A percentile compares a stretch with the other conserved stretches of the same genome.
These are phyloP conservation scores for Alexandromys oeconomus DNA, from an alignment of 2,797 vertebrate genomes.

Conservation along the genomic window DNA sequence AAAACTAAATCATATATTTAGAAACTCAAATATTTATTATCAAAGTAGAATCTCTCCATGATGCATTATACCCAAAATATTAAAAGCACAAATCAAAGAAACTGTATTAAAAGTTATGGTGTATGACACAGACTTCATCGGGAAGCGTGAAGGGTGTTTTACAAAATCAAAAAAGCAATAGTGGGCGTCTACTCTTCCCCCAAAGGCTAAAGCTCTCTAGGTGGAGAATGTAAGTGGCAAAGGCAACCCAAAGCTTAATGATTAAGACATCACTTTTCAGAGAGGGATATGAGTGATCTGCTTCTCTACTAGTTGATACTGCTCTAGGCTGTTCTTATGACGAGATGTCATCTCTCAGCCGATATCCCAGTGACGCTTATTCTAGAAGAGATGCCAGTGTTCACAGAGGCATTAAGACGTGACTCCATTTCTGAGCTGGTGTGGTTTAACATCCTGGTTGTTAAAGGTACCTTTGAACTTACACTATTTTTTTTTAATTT, in stretches of 20 bases:
- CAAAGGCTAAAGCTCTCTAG: background rate
- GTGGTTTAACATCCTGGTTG: background rate
- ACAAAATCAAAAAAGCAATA: background rate
- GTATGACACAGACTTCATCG: background rate
- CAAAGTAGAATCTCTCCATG: background rate
- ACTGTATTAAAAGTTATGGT: background rate
- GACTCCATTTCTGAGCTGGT: background rate
- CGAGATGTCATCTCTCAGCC: background rate
- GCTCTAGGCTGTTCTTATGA: background rate
- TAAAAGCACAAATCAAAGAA: background rate
- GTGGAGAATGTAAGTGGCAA: background rate
- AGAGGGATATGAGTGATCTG: background rate
- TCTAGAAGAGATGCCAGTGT: background rate
- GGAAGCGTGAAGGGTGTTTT: slow-evolving; percentile 21
- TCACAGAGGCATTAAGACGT: background rate
- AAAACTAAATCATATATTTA: background rate
- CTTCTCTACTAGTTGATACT: background rate
- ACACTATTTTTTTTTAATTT: background rate
- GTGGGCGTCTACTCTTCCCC: background rate
- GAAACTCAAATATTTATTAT: background rate
- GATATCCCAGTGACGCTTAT: background rate
- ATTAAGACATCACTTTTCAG: background rate
- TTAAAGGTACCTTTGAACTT: background rate
- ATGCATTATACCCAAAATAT: background rate
- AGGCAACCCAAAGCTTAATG: background rate